These are phyloP conservation scores for Cervus canadensis DNA, from an alignment of 2,113 vertebrate genomes.

Conservation along the genomic window DNA sequence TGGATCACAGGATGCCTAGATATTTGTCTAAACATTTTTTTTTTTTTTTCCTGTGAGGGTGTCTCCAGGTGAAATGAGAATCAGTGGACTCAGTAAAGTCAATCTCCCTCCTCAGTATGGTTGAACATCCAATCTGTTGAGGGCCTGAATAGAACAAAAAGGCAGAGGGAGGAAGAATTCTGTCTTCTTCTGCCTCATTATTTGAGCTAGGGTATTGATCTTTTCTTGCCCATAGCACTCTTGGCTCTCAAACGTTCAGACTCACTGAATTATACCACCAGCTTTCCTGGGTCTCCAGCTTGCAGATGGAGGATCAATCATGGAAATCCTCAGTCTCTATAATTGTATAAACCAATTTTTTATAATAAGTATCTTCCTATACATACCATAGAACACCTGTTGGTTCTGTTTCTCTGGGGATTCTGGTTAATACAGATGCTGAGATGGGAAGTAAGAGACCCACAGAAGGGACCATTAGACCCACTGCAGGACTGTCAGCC, in stretches of 20 bases:
- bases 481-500: neutral
- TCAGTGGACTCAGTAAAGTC: neutral
- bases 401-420: neutral
- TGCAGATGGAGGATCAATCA: too few species aligned
- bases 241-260: neutral
- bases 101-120: rapidly evolving
- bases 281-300: neutral
- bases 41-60: neutral
- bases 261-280: neutral
- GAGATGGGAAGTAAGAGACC: neutral
- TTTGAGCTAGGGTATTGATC: neutral
- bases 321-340: neutral
- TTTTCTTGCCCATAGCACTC: neutral
- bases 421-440: neutral
- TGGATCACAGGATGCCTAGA: neutral
- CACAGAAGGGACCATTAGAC: rapidly evolving
- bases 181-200: neutral
- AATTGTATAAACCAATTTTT: neutral
- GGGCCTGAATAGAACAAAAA: neutral
- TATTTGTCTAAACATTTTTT: neutral
- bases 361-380: neutral
- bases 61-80: neutral
- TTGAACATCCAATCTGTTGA: neutral
- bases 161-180: neutral
- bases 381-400: neutral